Base-by-base conservation (phyloP, 23 tunicate species). In the Trididemnum nubilum region DNA sequence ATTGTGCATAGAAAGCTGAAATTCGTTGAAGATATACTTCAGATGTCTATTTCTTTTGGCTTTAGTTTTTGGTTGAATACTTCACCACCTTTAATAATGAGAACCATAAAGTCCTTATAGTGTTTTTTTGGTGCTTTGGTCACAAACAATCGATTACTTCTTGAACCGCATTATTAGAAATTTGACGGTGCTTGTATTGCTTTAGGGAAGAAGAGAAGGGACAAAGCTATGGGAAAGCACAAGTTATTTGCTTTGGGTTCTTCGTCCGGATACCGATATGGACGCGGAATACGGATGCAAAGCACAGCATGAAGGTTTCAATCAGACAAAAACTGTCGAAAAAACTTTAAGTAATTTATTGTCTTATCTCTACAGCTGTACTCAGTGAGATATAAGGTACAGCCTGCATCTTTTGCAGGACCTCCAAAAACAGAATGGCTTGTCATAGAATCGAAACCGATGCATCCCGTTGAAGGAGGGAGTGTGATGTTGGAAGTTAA, bases 221-320 rank as follows among this genome's bases (percentile, higher is more conserved):
- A 81, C 59, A 1, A 38, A 65, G 34, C 2, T 81, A 21, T 65
- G 76, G 75, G 84, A 81, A 34, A 81, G 84, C 28, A 34, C 72
- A 7, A 81, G 84, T 39, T 81, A 64, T 36, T 65, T 81, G 40
- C 61, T 81, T 34, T 81, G 84, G 84, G 65, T 52, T 5, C 28
- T 81, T 1, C 40, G 31, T 2, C 84, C 84, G 1, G 2, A 37
- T 22, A 36, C n/a, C 28, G 84, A 81, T 19, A 81, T 52, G 18
- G 61, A 81, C 28, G 73, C 75, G 26, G 84, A 81, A 32, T 81
- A 81, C 51, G 84, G 84, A 1, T 81, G 84, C 38, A 74, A 33
- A 32, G 84, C 84, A 21, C 38, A 38, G 9, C 84, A 81, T 33
- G 84, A 81, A 27, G 65, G 75, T 29, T 64, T 81, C 30, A 33